A percentile compares a stretch with the other conserved stretches of the same genome.
These are phyloP conservation scores for Paragorgia papillata DNA, from an alignment of 92 coral and sea anemone genomes.

Conservation along the genomic window DNA sequence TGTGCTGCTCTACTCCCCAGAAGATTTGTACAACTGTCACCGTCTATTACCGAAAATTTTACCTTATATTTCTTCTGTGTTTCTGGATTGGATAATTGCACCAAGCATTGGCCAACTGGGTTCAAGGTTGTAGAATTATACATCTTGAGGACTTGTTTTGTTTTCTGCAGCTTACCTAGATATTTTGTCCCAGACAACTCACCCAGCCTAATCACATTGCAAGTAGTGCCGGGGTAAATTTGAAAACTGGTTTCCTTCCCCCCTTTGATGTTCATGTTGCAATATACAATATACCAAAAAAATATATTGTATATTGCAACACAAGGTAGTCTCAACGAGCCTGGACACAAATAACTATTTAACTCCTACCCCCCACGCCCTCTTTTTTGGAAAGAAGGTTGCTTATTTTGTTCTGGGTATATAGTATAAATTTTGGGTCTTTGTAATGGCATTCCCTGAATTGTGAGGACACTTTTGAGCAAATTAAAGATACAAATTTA, in stretches of 20 bases:
- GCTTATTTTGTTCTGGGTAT: too few species aligned
- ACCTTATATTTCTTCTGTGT: conserved; percentile 29
- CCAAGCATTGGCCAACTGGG: conserved; percentile 45
- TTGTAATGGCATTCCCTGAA: too few species aligned
- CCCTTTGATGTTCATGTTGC: background rate
- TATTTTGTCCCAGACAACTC: conserved; percentile 20
- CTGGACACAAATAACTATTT: too few species aligned
- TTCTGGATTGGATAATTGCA: conserved; percentile 45
- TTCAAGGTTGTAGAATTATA: conserved; percentile 35
- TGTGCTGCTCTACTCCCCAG: conserved; percentile 43
- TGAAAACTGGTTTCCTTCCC: background rate
- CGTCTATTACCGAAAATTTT: conserved; percentile 13
- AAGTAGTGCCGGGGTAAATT: background rate
- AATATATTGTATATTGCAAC: too few species aligned
- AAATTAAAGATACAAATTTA: too few species aligned
- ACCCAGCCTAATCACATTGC: background rate
- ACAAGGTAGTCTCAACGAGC: too few species aligned
- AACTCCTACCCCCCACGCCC: too few species aligned
- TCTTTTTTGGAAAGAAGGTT: too few species aligned
- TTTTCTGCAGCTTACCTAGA: background rate
- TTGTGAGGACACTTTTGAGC: too few species aligned
- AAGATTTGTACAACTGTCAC: conserved; percentile 8
- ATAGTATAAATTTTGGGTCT: too few species aligned
- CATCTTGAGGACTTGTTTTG: conserved; percentile 49
- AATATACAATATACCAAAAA: too few species aligned